Conservation (phyloP, 1,140 invertebrate species). For the Paracyclopina nana region DNA sequence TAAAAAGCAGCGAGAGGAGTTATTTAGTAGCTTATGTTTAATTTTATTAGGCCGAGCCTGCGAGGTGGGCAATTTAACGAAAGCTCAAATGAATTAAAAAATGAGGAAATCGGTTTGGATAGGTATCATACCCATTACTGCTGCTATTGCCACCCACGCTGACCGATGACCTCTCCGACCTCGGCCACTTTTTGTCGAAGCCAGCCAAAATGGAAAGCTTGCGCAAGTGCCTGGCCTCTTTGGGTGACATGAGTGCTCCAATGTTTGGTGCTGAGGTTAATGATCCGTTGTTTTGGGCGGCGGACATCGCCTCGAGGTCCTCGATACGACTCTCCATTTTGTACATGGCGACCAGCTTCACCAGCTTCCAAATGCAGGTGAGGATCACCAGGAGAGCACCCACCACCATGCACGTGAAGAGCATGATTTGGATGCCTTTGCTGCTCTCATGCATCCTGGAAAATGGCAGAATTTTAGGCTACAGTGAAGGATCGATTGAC, state of each 20-base stretch:
- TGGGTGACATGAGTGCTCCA: conserved; percentile 1
- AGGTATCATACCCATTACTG: neutral
- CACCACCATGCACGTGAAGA: conserved; percentile 1
- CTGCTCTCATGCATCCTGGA: no score
- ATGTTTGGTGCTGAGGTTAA: neutral
- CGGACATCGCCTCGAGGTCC: conserved; percentile 7
- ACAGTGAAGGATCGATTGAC: no score
- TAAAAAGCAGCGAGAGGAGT: neutral
- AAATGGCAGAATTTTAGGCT: no score
- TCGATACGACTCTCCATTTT: conserved; percentile 14
- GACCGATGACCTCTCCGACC: neutral
- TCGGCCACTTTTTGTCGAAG: neutral
- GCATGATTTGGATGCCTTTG: no score
- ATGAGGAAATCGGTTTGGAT: no score
- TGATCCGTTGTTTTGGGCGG: neutral
- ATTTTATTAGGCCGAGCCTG: neutral
- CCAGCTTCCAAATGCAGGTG: conserved; percentile 10
- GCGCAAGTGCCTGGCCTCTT: neutral
- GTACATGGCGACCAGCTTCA: conserved; percentile 9
- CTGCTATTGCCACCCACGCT: neutral
- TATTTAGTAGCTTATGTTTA: neutral
- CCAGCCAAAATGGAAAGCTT: conserved; percentile 1
- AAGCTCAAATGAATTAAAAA: neutral
- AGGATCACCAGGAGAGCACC: neutral
- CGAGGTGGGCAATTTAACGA: neutral